Percentiles rank a stretch among this genome's conserved stretches.
phyloP scores from a whole-genome alignment of 53 echinoderm and acorn worm species.

The Astropecten irregularis region DNA sequence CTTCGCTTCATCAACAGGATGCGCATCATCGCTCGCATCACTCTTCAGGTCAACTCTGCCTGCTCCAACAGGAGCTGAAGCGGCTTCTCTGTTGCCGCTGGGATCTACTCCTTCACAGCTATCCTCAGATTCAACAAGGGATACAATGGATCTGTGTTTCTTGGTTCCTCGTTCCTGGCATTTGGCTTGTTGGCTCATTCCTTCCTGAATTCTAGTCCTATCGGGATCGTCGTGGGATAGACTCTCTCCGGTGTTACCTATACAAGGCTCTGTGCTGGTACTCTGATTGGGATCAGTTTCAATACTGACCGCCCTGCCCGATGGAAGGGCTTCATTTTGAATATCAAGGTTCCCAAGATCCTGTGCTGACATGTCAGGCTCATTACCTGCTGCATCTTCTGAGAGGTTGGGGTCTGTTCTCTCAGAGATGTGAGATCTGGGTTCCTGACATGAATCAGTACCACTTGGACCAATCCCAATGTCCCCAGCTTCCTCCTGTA shows the following conservation, averaged over 20 bases:
- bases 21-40: no score
- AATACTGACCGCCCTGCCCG: not conserved
- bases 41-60: no score
- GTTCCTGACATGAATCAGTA: not conserved
- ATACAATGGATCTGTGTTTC: constrained; percentile 18
- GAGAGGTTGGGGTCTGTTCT: not conserved
- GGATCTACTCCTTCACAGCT: no score
- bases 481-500: not conserved
- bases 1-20: no score
- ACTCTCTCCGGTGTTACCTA: no score
- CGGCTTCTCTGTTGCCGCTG: no score
- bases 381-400: not conserved
- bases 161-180: not conserved
- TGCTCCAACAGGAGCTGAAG: no score
- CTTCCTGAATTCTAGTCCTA: no score
- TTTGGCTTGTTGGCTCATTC: no score
- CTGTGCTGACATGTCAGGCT: not conserved
- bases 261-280: no score
- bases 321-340: not conserved
- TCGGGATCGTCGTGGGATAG: no score
- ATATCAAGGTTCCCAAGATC: not conserved
- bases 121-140: constrained; percentile 10
- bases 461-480: not conserved
- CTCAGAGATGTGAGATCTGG: not conserved
- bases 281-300: no score